Conservation (phyloP, 2,113 vertebrate species). For the Ictidomys tridecemlineatus region DNA sequence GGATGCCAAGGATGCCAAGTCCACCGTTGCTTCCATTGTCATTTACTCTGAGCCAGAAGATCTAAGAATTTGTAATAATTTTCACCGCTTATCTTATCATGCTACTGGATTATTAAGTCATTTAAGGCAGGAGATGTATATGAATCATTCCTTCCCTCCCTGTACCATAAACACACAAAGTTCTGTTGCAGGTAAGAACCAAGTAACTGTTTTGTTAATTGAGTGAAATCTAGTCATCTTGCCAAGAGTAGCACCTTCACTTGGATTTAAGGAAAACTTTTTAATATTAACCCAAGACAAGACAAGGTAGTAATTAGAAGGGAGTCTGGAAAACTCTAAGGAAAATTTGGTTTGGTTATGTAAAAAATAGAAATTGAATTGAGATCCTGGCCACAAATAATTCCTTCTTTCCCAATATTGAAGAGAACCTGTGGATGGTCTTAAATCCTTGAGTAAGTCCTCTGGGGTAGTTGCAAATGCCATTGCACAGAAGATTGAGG, state of each 20-base stretch:
- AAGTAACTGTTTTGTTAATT: conserved; percentile 12
- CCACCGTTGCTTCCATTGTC: background rate
- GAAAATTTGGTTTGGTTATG: conserved; percentile 34
- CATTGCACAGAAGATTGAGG: background rate
- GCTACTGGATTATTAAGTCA: background rate
- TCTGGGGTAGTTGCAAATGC: background rate
- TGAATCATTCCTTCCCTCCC: conserved; percentile 6
- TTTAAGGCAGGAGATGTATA: conserved; percentile 4
- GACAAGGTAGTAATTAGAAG: conserved; percentile 48
- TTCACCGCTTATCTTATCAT: background rate
- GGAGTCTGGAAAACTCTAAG: background rate
- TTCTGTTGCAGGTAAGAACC: conserved; percentile 21
- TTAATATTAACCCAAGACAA: conserved; percentile 45
- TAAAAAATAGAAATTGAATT: conserved; percentile 44
- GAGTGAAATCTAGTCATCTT: conserved; percentile 50
- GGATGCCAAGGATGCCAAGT: background rate
- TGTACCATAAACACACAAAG: background rate
- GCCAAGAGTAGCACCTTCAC: conserved; percentile 25
- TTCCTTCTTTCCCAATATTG: background rate
- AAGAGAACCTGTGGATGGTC: background rate
- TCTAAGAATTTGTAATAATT: background rate
- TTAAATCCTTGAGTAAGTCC: background rate
- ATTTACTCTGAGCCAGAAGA: background rate
- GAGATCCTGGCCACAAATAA: background rate
- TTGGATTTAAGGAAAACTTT: conserved; percentile 41